phyloP scores from a whole-genome alignment of 2,888 invertebrate genomes.

The Leucania comma region DNA sequence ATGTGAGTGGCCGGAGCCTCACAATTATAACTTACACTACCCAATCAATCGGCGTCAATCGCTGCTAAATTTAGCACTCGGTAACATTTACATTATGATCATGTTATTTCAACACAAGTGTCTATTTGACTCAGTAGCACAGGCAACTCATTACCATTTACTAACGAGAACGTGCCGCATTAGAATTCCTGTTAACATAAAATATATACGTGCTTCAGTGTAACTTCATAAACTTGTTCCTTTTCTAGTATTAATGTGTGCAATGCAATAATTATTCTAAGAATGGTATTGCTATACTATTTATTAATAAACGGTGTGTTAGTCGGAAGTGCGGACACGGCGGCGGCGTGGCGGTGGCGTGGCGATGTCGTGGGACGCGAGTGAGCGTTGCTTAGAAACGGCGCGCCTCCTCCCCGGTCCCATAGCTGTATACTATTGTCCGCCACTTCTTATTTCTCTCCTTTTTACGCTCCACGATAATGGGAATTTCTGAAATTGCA shows the following conservation, averaged over 20 bases:
- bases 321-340: slow-evolving; percentile 28
- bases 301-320: slow-evolving; percentile 48
- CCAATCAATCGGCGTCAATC: slow-evolving; percentile 41
- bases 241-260: slow-evolving; percentile 47
- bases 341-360: slow-evolving; percentile 38
- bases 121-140: slow-evolving; percentile 5
- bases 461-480: slow-evolving; percentile 86
- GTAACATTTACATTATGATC: slow-evolving; percentile 11
- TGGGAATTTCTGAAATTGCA: slow-evolving; percentile 90
- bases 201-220: slow-evolving; percentile 38
- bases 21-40: slow-evolving; percentile 50
- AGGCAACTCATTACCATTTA: slow-evolving; percentile 22
- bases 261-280: slow-evolving; percentile 57
- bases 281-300: slow-evolving; percentile 44
- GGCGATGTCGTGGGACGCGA: slow-evolving; percentile 49
- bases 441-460: slow-evolving; percentile 85
- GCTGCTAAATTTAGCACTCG: slow-evolving; percentile 21
- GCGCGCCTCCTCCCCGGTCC: slow-evolving; percentile 57
- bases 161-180: slow-evolving; percentile 44
- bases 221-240: slow-evolving; percentile 36
- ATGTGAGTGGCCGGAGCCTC: slow-evolving; percentile 37
- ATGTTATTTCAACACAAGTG: slow-evolving; percentile 11
- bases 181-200: slow-evolving; percentile 42
- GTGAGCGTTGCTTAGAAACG: slow-evolving; percentile 72
- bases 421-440: slow-evolving; percentile 77